Base-by-base conservation (phyloP, 1,140 invertebrate species). In the Chlorops oryzae region DNA sequence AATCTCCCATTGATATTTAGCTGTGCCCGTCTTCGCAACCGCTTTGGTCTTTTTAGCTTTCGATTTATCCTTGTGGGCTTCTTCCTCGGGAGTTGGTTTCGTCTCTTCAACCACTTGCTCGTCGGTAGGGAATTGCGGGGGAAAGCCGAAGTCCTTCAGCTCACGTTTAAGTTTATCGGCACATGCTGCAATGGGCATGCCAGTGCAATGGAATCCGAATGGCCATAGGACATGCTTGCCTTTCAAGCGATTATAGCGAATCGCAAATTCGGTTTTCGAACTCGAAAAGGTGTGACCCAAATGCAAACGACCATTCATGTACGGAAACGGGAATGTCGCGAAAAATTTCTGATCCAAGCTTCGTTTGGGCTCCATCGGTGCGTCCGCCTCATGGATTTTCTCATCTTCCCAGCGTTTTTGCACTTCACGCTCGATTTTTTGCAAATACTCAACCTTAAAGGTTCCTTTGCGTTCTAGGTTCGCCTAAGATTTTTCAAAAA, bases 31-130 rank as follows among this genome's bases (percentile, higher is more conserved):
- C 77, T 99, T 99, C 1, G 96, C 95, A 2, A 86, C 80, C n/a
- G 89, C 90, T 79, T 99, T 99, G 71, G 92, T 97, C 83, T 98
- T 99, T 74, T 98, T 98, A 17, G 94, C 92, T 78, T 98, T 99
- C 50, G 89, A 87, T 75, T 98, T 98, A 72, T 99, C 92, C 73
- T 90, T 91, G 50, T 74, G 75, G 10, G 75, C 72, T 50, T 80
- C 77, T 25, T 77, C 72, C 12, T 69, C 58, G 40, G 78, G 75
- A 24, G 80, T 77, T 27, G 77, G 71, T 2, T 38, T 49, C 1
- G 58, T 47, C 6, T 73, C 70, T 43, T 81, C 78, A 20, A 78
- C 74, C n/a, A n/a, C n/a, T n/a, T n/a, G n/a, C n/a, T n/a, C n/a
- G n/a, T n/a, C n/a, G 37, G 77, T 72, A 17, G 95, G 93, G 77